Conservation (phyloP, 2,797 vertebrate genomes). For the Gymnoscopelus microlampas region DNA sequence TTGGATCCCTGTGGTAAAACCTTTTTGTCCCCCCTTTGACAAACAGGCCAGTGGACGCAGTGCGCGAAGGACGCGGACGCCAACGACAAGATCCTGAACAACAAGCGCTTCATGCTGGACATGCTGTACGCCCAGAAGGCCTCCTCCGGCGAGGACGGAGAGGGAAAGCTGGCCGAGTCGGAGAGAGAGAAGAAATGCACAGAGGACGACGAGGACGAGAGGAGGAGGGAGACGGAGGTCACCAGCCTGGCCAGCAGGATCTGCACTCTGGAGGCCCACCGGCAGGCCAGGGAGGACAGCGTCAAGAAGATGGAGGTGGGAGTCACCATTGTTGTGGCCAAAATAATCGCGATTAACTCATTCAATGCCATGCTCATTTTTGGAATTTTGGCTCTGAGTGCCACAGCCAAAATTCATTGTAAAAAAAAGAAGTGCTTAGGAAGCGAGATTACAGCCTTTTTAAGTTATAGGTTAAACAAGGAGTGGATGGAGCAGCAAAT, state of each 20-base stretch:
- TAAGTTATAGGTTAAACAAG: too few relatives aligned
- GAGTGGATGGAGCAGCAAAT: too few relatives aligned
- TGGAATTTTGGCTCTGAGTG: too few relatives aligned
- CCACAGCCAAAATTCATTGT: too few relatives aligned
- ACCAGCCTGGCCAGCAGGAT: slow-evolving; percentile 89
- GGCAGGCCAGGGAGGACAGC: slow-evolving; percentile 86
- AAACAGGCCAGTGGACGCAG: slow-evolving; percentile 86
- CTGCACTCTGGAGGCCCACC: slow-evolving; percentile 89
- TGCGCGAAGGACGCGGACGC: slow-evolving; percentile 85
- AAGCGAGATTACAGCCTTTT: too few relatives aligned
- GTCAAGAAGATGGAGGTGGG: slow-evolving; percentile 86
- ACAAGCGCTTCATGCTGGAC: slow-evolving; percentile 95
- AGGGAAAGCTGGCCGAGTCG: slow-evolving; percentile 77
- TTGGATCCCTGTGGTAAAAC: too few relatives aligned
- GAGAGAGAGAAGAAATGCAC: slow-evolving; percentile 71
- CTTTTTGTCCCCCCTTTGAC: slow-evolving; percentile 38
- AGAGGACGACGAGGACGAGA: slow-evolving; percentile 52
- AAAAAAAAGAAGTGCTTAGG: too few relatives aligned
- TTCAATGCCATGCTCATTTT: too few relatives aligned
- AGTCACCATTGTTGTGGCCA: too few relatives aligned
- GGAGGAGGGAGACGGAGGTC: slow-evolving; percentile 78
- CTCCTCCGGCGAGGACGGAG: slow-evolving; percentile 72
- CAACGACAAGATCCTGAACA: slow-evolving; percentile 91
- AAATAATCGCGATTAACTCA: too few relatives aligned
- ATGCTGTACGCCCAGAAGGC: slow-evolving; percentile 94